phyloP scores from a whole-genome alignment of 2,797 vertebrate species.

The Champsocephalus gunnari region DNA sequence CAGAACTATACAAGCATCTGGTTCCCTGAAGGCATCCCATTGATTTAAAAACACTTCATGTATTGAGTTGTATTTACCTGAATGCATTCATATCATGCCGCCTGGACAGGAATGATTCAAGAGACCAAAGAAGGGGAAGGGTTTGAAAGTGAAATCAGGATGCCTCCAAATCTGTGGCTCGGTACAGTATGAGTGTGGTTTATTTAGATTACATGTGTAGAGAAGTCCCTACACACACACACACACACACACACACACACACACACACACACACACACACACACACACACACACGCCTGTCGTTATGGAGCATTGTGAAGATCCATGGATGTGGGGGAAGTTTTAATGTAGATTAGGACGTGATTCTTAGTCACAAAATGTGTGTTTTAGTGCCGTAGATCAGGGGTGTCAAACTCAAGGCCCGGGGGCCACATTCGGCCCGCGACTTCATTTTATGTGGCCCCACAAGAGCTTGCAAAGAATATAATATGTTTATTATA shows the following conservation, averaged over 20 bases:
- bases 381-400: no score
- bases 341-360: no score
- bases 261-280: not conserved
- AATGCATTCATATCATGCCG: not conserved
- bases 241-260: no score
- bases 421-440: no score
- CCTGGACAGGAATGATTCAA: conserved; percentile 74
- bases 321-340: no score
- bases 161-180: conserved; percentile 82
- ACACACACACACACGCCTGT: not conserved
- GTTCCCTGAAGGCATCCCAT: not conserved
- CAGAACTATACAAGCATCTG: no score
- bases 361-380: no score
- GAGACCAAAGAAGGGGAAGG: conserved; percentile 57
- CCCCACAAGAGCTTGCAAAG: no score
- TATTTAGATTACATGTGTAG: conserved; percentile 13
- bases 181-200: conserved; percentile 76
- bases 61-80: not conserved
- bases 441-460: no score
- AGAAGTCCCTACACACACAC: not conserved
- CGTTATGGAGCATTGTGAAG: not conserved
- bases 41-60: not conserved
- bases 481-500: no score
- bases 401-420: no score
- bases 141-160: conserved; percentile 60